phyloP scores from a whole-genome alignment of 2,113 vertebrate genomes.

The Brienomyrus brachyistius region DNA sequence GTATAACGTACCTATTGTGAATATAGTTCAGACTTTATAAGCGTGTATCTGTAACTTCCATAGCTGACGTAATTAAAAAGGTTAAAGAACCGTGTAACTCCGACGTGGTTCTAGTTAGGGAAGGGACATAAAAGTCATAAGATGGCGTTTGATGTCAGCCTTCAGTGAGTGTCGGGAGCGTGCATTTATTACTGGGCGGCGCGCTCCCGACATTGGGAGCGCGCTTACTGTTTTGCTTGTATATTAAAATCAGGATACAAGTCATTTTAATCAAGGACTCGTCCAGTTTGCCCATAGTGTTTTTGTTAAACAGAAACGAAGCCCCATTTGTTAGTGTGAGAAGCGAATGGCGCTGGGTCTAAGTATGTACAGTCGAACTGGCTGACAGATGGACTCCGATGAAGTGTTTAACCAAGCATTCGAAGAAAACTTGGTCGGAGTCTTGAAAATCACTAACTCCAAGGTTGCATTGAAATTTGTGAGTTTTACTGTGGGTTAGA shows the following conservation, averaged over 20 bases:
- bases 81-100: background rate
- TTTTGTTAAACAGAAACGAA: background rate
- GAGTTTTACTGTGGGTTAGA: background rate
- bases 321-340: background rate
- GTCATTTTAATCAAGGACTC: background rate
- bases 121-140: constrained; percentile 33
- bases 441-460: background rate
- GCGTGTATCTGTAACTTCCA: background rate
- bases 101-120: background rate
- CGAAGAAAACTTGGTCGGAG: background rate
- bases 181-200: constrained; percentile 42
- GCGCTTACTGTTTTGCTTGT: constrained; percentile 43
- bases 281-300: background rate
- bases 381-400: background rate
- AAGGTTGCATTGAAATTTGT: background rate
- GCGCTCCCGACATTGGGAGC: constrained; percentile 39
- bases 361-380: background rate
- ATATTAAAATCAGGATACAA: background rate
- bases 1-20: constrained; percentile 17
- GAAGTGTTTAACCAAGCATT: background rate
- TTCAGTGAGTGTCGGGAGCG: constrained; percentile 14
- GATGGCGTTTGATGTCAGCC: constrained; percentile 50
- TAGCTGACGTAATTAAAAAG: background rate
- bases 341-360: background rate
- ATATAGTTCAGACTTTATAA: background rate